Evolutionary conservation across 2,888 invertebrate species (phyloP), one percentile per base, ranked within the genome.

Genomic region (Scaptomyza caliginosa): DNA sequence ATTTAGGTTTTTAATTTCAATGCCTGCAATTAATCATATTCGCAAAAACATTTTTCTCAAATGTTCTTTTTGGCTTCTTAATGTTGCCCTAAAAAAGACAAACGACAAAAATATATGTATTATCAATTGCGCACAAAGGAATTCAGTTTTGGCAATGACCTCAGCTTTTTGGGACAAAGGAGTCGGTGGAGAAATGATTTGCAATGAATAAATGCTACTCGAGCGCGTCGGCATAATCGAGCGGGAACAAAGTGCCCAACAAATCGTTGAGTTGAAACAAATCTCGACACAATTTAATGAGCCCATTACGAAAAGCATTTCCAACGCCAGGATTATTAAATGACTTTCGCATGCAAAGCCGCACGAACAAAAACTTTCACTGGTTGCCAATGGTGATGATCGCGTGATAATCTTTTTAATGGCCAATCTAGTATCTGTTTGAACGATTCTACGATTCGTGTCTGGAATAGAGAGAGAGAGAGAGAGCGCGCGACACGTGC

Each of bases 211-310:
- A 71, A 67, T 73, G 57, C 66, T 60, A 65, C 39, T 62, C 45
- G 58, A 59, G 81, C 70, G 65, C 26, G 6, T 28, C 45, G n/a
- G 34, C 13, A 69, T 50, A 74, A 69, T 73, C 74, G 73, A 58
- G 30, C 49, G 49, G 55, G 28, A 74, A 63, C 57, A 77, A 73
- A 77, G 57, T 77, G 73, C 51, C 60, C 60, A 60, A 51, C 59
- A 60, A 73, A 64, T 73, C 77, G 68, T 73, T 62, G 50, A 57
- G 74, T 48, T 56, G 68, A 68, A 67, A 76, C 71, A 78, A 74
- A 68, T 76, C 72, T 64, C 77, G 62, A 72, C 72, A 62, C 70
- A 66, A 64, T 68, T 85, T 78, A 82, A 82, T 86, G 85, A 69
- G 51, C 49, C 36, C 56, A 65, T 79, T 68, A 66, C 59, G 39